Evolutionary conservation across 2,113 vertebrate species (phyloP).

Genomic region (human): GRCh38 chr11:132680501-132681000

Average conservation of each 20-base stretch:
- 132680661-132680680: slow-evolving; percentile 74
- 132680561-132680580: slow-evolving; percentile 32
- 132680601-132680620: neutral
- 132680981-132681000: neutral
- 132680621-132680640: slow-evolving; percentile 74
- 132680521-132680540: neutral
- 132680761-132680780: slow-evolving; percentile 62
- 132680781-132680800: slow-evolving; percentile 55
- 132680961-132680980: too few relatives aligned
- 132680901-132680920: accelerated
- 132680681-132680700: slow-evolving; percentile 78
- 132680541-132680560: neutral
- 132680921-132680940: neutral
- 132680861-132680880: accelerated
- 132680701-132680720: accelerated
- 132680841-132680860: neutral
- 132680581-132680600: accelerated
- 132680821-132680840: slow-evolving; percentile 23
- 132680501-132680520: neutral
- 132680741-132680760: neutral
- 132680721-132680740: neutral
- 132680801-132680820: slow-evolving; percentile 68
- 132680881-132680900: accelerated
- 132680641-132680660: slow-evolving; percentile 78
- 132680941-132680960: accelerated